These are phyloP conservation scores for Melanaphis sacchari DNA, from an alignment of 1,140 invertebrate species.

Conservation along the genomic window DNA sequence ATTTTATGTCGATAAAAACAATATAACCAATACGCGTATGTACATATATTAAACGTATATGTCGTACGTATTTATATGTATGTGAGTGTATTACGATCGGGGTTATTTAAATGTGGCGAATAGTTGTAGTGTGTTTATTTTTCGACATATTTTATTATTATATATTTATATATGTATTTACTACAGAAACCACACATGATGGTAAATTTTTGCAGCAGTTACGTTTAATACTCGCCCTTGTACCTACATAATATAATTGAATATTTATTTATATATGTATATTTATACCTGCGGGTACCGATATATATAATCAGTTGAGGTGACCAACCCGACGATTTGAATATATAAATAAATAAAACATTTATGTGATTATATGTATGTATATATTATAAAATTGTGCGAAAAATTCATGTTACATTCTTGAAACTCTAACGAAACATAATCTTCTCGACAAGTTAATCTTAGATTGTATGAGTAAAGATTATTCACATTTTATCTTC, in stretches of 20 bases:
- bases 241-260: background rate
- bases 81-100: background rate
- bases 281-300: background rate
- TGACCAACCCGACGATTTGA: background rate
- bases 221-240: background rate
- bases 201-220: background rate
- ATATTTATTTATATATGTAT: background rate
- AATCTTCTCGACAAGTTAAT: background rate
- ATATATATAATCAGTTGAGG: background rate
- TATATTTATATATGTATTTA: background rate
- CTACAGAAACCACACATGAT: background rate
- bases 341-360: conserved; percentile 25
- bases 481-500: background rate
- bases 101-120: conserved; percentile 1
- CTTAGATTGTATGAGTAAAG: background rate
- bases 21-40: background rate
- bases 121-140: background rate
- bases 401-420: background rate
- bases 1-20: conserved; percentile 1
- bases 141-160: background rate
- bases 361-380: conserved; percentile 22
- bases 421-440: background rate
- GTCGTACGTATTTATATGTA: background rate
- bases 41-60: background rate
- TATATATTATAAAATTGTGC: background rate